Percentiles rank a stretch among this genome's conserved stretches.
Evolutionary conservation across 2,113 vertebrate genomes (phyloP).

Genomic region (Climacteris rufus): DNA sequence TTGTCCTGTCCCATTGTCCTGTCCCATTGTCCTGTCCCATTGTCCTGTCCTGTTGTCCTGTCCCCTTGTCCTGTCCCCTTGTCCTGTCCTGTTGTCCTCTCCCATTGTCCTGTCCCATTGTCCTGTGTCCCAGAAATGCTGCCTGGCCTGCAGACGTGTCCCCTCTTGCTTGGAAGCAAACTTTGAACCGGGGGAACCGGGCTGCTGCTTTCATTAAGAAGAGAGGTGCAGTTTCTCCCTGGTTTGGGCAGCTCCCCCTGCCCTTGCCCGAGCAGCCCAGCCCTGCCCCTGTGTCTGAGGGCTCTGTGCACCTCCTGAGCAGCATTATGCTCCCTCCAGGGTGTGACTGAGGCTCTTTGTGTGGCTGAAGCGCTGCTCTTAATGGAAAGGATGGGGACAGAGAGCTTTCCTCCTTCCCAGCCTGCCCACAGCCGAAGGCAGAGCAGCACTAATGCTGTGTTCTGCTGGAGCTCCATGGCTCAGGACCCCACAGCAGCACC

Average conservation of each 20-base stretch:
- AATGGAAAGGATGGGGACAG: background rate
- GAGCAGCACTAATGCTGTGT: background rate
- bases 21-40: no score
- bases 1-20: no score
- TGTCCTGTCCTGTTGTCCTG: background rate
- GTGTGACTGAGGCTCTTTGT: background rate
- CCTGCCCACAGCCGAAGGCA: accelerated
- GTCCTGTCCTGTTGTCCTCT: no score
- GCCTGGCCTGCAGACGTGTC: background rate
- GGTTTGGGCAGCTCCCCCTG: background rate
- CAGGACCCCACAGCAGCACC: no score
- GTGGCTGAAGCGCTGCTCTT: background rate
- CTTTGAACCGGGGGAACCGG: background rate
- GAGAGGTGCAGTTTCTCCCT: background rate
- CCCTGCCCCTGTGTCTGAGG: accelerated
- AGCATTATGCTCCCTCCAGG: background rate
- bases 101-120: no score
- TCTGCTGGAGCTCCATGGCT: background rate
- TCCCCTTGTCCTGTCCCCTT: no score
- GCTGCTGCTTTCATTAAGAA: background rate
- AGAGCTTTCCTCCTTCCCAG: background rate
- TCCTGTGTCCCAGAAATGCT: background rate
- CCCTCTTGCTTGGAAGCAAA: background rate
- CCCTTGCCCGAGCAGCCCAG: background rate
- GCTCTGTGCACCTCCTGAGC: background rate